Base-by-base conservation (phyloP, 2,888 invertebrate species). In the Drosophila peninsularis region DNA sequence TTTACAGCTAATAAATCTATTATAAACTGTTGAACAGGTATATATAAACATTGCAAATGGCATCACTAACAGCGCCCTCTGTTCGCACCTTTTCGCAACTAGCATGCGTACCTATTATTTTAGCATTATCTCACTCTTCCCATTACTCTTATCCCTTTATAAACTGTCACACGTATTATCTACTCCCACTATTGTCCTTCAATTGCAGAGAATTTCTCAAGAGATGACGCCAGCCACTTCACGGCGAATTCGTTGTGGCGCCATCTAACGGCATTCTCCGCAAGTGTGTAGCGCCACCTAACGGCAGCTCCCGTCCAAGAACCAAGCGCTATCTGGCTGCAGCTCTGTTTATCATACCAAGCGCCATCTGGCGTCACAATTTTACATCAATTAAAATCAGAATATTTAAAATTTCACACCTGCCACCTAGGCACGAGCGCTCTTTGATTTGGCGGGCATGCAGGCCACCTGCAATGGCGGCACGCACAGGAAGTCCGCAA, bases 391-490 rank as follows among this genome's bases (percentile, higher is more conserved):
- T 3, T 17, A 32, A 19, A 0, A 13, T 3, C 6, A 6, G 13
- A 11, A 17, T 13, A 47, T 32, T 47, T 47, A 1, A 7, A 36
- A 50, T 50, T 54, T 30, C 9, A 5, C n/a, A 39, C 9, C 2
- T 19, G 34, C 9, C 14, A 19, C 19, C 34, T 39, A 42, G 5
- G 5, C 3, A 24, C 47, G 17, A 17, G 17, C 30, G 4, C n/a
- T 19, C n/a, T 30, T 50, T 3, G 50, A 14, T 0, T 44, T 19
- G 10, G 27, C 17, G 17, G 54, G 17, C 0, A 3, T 42, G 3
- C 68, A 84, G 2, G 72, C 71, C 42, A 76, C 5, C 27, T 71
- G 65, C 13, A 82, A 62, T 14, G 83, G 84, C 45, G 62, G 60
- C 0, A 80, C 76, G 24, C 58, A 57, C 0, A 80, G 45, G 14